Conservation (phyloP, 2,797 vertebrate species). For the Hyperoplus immaculatus region DNA sequence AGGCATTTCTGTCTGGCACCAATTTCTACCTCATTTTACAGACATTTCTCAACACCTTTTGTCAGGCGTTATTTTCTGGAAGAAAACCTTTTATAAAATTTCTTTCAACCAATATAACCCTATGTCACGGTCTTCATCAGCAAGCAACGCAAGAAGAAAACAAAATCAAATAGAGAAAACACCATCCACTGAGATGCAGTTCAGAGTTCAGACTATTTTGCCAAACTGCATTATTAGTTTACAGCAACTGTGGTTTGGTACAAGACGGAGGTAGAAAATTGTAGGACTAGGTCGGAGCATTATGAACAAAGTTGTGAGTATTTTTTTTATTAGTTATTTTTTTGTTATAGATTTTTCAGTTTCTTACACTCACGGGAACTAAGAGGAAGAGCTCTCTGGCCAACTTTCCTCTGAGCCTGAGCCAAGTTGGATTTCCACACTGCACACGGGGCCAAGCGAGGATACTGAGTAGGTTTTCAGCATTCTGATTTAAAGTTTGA, state of each 20-base stretch:
- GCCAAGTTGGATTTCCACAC: conserved; percentile 52
- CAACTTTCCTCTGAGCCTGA: conserved; percentile 30
- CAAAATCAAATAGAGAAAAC: not conserved
- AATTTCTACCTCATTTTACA: not conserved
- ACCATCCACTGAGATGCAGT: not conserved
- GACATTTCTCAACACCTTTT: not conserved
- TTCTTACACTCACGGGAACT: conserved; percentile 33
- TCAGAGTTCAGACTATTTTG: conserved; percentile 8
- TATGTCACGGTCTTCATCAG: not conserved
- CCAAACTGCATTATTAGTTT: conserved; percentile 15
- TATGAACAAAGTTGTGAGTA: conserved; percentile 14
- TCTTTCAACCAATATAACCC: not conserved
- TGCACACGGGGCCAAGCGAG: conserved; percentile 38
- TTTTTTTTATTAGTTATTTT: no score
- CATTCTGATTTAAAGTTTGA: conserved; percentile 42
- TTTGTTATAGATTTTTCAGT: conserved; percentile 23
- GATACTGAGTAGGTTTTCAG: conserved; percentile 29
- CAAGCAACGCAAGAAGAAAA: not conserved
- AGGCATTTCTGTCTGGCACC: not conserved
- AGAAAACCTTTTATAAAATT: not conserved
- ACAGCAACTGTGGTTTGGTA: not conserved
- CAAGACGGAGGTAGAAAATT: conserved; percentile 11
- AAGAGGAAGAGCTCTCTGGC: conserved; percentile 36
- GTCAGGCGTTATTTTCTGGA: not conserved
- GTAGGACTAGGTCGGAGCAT: conserved; percentile 7